These are phyloP conservation scores for Crocuta crocuta DNA, from an alignment of 2,113 vertebrate species.

Conservation along the genomic window DNA sequence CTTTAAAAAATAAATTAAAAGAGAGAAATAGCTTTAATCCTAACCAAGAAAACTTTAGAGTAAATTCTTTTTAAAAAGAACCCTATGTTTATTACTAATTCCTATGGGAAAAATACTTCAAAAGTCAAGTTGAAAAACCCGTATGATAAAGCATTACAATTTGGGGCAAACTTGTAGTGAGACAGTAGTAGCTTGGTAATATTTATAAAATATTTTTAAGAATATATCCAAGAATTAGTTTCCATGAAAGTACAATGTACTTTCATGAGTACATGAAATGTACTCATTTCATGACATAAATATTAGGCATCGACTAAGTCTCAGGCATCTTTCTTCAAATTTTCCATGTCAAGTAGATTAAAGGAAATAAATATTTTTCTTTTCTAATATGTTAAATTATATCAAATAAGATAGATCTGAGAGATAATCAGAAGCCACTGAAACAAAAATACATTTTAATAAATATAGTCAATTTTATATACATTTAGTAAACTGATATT, in stretches of 20 bases:
- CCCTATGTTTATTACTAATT: neutral
- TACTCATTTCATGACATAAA: neutral
- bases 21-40: neutral
- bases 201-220: constrained; percentile 36
- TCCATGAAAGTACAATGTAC: neutral
- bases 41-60: neutral
- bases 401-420: constrained; percentile 29
- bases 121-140: constrained; percentile 6
- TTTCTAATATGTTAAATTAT: neutral
- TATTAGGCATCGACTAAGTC: neutral
- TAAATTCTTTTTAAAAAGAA: neutral
- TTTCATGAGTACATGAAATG: too few relatives aligned
- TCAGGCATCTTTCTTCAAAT: neutral
- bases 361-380: constrained; percentile 22
- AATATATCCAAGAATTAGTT: neutral
- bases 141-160: neutral
- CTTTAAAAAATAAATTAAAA: too few relatives aligned
- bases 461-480: neutral
- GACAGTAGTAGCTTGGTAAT: neutral
- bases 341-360: neutral
- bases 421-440: neutral
- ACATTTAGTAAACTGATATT: constrained; percentile 6
- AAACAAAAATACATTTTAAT: constrained; percentile 46
- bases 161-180: neutral
- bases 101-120: neutral